Evolutionary conservation across 2,797 vertebrate genomes (phyloP).

Genomic region (Alca torda): DNA sequence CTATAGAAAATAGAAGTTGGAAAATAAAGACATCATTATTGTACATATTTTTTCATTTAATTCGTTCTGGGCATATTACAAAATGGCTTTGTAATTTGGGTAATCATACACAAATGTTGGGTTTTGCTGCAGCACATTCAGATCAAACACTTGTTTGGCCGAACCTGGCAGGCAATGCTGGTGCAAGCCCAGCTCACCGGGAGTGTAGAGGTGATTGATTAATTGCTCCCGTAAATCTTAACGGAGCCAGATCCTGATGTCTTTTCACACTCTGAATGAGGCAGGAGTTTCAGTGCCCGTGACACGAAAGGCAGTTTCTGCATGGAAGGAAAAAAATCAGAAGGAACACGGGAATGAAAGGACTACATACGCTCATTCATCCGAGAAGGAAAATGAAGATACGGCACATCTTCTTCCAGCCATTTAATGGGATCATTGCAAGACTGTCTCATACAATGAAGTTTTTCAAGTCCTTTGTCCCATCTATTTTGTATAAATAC

Average conservation of each 20-base stretch:
- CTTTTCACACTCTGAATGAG: not conserved
- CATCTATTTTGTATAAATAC: not conserved
- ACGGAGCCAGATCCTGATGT: not conserved
- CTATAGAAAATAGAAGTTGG: slow-evolving; percentile 19
- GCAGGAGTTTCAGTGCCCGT: not conserved
- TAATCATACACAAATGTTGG: slow-evolving; percentile 60
- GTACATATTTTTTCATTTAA: slow-evolving; percentile 47
- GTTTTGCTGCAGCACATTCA: slow-evolving; percentile 16
- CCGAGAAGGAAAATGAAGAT: not conserved
- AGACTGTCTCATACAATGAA: not conserved
- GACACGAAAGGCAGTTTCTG: not conserved
- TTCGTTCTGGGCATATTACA: slow-evolving; percentile 40
- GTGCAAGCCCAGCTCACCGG: not conserved
- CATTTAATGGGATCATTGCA: not conserved
- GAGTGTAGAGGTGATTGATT: slow-evolving; percentile 35
- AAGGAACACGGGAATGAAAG: not conserved
- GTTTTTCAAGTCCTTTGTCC: not conserved
- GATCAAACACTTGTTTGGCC: slow-evolving; percentile 36
- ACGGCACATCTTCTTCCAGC: not conserved
- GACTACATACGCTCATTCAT: accelerated
- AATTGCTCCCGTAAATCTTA: slow-evolving; percentile 1
- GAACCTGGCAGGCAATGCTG: slow-evolving; percentile 21
- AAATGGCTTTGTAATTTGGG: slow-evolving; percentile 66
- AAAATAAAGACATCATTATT: slow-evolving; percentile 50
- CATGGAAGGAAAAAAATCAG: not conserved